Base-by-base conservation (phyloP, 2,113 vertebrate species). In the Ptilorrhoa leucosticta region DNA sequence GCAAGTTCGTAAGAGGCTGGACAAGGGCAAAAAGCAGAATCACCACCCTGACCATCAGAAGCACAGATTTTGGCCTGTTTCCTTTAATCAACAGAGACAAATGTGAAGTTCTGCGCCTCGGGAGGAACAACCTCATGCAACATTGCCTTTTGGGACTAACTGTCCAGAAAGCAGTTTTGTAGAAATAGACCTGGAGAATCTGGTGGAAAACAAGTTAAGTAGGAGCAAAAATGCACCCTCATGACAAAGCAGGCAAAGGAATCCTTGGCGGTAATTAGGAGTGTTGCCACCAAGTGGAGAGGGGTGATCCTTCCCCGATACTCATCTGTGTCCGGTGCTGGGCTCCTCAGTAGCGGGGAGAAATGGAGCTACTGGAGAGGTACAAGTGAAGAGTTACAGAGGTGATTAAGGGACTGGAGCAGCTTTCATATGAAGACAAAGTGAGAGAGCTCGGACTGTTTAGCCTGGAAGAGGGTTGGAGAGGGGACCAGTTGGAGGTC, bases 401-500 rank as follows among this genome's bases (percentile, higher is more conserved):
- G 22, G 3, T 37, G 17, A 21, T 54, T 45, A 60, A 45, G 17
- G 19, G 28, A 31, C 50, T 7, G 40, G 8, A 69, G 10, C 35
- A 78, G 50, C 40, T 73, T 58, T n/a, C 33, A 30, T 13, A 21
- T 16, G 15, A 48, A 5, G 22, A 69, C 30, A 72, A 19, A 15
- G 24, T 66, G 22, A 77, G 31, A 76, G 37, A 4, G 2, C 4
- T 30, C 21, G 7, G 7, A 48, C 21, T 20, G 13, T 68, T 68
- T 35, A 54, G 3, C 23, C 10, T 61, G 40, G 31, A 69, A 35
- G n/a, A 69, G 7, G 28, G 10, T 15, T 65, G 35, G 39, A 80
- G 9, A 8, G 0, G 5, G 6, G 2, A 31, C 8, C 20, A 24
- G 4, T 1, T 54, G 73, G 26, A 84, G 13, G 14, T 31, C 31